Percentiles rank a stretch among this genome's conserved stretches.
These are phyloP conservation scores for Cephus runcator DNA, from an alignment of 2,888 invertebrate genomes.

Conservation along the genomic window DNA sequence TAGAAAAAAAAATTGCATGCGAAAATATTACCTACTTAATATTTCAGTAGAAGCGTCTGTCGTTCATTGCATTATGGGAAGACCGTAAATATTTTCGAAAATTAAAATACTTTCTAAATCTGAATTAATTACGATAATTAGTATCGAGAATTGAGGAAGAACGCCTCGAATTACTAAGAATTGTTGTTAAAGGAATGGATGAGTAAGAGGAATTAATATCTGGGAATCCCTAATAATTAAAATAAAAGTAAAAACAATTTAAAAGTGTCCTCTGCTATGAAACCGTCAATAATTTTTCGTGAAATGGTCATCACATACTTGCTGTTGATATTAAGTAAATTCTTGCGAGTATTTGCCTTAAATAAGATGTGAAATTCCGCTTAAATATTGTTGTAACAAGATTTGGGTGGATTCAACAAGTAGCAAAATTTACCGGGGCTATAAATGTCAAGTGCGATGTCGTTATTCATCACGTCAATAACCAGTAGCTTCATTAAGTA, in stretches of 20 bases:
- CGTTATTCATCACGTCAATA: neutral
- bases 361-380: neutral
- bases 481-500: neutral
- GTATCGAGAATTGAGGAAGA: neutral
- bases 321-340: neutral
- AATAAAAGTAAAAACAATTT: neutral
- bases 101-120: neutral
- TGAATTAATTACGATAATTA: neutral
- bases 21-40: neutral
- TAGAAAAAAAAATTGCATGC: neutral
- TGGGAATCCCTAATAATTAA: neutral
- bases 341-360: neutral
- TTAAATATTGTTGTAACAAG: neutral
- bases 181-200: neutral
- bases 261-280: neutral
- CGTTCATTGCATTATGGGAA: neutral
- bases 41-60: neutral
- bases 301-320: neutral
- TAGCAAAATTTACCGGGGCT: neutral
- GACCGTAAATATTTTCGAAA: neutral
- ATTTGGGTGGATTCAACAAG: conserved; percentile 15
- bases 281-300: neutral
- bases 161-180: neutral
- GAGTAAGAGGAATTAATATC: neutral
- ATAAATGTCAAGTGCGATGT: conserved; percentile 8